Conservation (phyloP, 2,888 invertebrate species). For the Craniophora ligustri region DNA sequence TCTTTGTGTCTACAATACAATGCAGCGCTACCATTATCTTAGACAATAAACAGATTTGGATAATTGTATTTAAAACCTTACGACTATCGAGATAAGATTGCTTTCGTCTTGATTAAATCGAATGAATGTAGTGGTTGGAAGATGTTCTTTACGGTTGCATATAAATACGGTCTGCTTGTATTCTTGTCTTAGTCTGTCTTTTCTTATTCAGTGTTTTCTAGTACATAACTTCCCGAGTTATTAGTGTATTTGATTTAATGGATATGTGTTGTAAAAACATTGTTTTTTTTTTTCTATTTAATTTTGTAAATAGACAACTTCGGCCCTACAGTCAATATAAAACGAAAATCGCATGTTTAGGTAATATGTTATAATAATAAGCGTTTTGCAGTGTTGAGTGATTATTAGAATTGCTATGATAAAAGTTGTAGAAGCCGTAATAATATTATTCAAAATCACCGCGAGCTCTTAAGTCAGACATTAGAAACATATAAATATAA, state of each 20-base stretch:
- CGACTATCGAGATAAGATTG: fast-evolving
- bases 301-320: too few species aligned
- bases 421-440: slow-evolving; percentile 13
- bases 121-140: slow-evolving; percentile 2
- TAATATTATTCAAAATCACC: slow-evolving; percentile 13
- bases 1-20: slow-evolving; percentile 29
- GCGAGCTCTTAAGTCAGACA: slow-evolving; percentile 31
- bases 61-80: slow-evolving; percentile 11
- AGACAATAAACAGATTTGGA: neutral
- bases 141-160: slow-evolving; percentile 18
- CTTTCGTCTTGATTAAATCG: neutral
- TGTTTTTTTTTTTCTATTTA: too few species aligned
- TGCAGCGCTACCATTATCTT: slow-evolving; percentile 40
- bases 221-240: too few species aligned
- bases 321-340: too few species aligned
- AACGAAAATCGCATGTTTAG: too few species aligned
- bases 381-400: neutral
- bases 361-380: too few species aligned
- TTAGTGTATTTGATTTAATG: too few species aligned
- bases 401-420: neutral
- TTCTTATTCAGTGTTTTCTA: neutral
- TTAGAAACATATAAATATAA: slow-evolving; percentile 45
- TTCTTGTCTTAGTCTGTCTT: slow-evolving; percentile 17
- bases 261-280: too few species aligned
- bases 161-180: slow-evolving; percentile 35